Evolutionary conservation across 2,888 invertebrate species (phyloP), one percentile per base, ranked within the genome.

Genomic region (Macrosoma leucophasiata): DNA sequence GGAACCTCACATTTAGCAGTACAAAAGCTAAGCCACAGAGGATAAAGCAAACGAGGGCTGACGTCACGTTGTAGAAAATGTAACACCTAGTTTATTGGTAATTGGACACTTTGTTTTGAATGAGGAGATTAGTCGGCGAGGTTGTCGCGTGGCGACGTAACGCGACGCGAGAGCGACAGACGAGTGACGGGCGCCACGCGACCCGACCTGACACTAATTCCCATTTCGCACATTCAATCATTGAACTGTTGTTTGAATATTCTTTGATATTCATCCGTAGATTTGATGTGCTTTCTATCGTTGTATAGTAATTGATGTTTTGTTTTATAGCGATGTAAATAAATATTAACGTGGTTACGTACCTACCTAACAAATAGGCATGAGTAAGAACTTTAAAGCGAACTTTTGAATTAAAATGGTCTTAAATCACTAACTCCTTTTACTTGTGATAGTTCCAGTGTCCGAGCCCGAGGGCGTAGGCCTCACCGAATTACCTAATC

Each of bases 151-250:
- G 50, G 67, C 52, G 67, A 62, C 72, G 57, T 78, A 77, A 81
- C 75, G 61, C 64, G 79, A 78, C 77, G 64, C 55, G 55, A 57
- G 75, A 74, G 58, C 58, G 78, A 79, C 74, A 63, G 62, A 43
- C 62, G 62, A 57, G 52, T 67, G 77, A 76, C 76, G 62, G 61
- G 50, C 36, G 52, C 52, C 75, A 70, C 73, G 74, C 60, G 71
- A 40, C 44, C 36, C 20, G 27, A 23, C 29, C 38, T 46, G 45
- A 55, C 53, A 42, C 36, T 50, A 47, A 51, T 51, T 46, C 51
- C 41, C 46, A 41, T 44, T 40, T 41, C 31, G 31, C 36, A 34
- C 32, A 35, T 15, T 17, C 10, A 29, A 25, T 15, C 20, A n/a
- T n/a, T n/a, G n/a, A n/a, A n/a, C n/a, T n/a, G 11, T 11, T 8